Conservation (phyloP, 2,888 invertebrate genomes). For the Platycheirus albimanus region DNA sequence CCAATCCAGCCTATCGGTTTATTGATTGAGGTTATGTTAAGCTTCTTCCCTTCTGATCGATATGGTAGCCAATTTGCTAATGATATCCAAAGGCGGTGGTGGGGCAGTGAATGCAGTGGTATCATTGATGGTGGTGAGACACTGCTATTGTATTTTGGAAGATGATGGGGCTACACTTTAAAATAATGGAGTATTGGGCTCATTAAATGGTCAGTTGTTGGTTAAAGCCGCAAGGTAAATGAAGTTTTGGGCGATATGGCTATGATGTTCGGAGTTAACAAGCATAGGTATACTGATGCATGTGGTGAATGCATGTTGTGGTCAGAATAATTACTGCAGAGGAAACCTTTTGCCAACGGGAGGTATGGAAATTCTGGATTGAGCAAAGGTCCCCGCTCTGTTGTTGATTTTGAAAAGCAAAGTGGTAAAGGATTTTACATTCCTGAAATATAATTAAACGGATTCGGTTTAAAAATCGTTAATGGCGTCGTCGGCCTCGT, state of each 20-base stretch:
- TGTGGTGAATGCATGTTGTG: slow-evolving; percentile 38
- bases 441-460: too few species aligned
- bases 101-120: too few species aligned
- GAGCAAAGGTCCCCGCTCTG: neutral
- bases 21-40: slow-evolving; percentile 39
- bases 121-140: neutral
- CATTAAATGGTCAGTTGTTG: slow-evolving; percentile 58
- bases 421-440: neutral
- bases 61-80: slow-evolving; percentile 59
- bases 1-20: neutral
- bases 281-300: slow-evolving; percentile 10
- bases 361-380: neutral
- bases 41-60: slow-evolving; percentile 36
- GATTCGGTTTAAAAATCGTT: too few species aligned
- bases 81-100: slow-evolving; percentile 25
- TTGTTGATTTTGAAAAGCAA: slow-evolving; percentile 6
- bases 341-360: slow-evolving; percentile 5
- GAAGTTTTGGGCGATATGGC: slow-evolving; percentile 5
- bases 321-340: slow-evolving; percentile 61
- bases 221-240: slow-evolving; percentile 37
- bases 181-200: slow-evolving; percentile 37
- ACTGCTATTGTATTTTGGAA: neutral
- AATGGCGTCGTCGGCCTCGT: too few species aligned
- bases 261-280: neutral
- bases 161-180: neutral